Conservation (phyloP, 2,797 vertebrate genomes). For the Eidolon dupreanum region DNA sequence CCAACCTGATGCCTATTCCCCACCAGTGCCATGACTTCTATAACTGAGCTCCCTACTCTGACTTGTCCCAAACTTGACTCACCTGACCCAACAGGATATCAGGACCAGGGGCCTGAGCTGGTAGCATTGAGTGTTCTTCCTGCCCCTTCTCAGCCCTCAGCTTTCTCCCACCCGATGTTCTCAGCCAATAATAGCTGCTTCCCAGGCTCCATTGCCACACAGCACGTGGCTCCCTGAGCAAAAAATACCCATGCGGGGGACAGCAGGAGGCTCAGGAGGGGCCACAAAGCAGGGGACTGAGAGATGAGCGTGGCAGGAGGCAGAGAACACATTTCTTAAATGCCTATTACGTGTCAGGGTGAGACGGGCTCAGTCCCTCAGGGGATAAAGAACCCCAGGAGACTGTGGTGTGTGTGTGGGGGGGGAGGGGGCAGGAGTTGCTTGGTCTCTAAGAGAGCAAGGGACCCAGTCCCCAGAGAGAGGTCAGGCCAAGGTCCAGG, state of each 20-base stretch:
- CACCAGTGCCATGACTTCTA: accelerated
- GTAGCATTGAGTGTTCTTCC: neutral
- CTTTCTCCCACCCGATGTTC: neutral
- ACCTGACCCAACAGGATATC: neutral
- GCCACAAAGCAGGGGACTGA: neutral
- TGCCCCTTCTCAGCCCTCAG: neutral
- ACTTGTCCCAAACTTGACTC: neutral
- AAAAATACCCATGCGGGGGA: neutral
- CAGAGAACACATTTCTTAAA: neutral
- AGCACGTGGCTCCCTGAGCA: neutral
- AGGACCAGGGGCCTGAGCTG: neutral
- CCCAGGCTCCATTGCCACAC: neutral
- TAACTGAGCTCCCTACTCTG: neutral
- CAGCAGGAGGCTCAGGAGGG: neutral
- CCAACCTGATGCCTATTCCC: neutral
- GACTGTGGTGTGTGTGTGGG: accelerated
- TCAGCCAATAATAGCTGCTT: neutral
- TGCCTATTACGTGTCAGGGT: neutral
- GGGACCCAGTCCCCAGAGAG: neutral
- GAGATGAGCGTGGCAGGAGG: neutral
- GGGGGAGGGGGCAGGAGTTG: accelerated
- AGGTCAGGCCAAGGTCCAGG: neutral
- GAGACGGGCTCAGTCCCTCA: neutral
- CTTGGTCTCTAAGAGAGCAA: neutral
- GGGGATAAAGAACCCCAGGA: neutral